Conservation (phyloP, 2,113 vertebrate genomes). For the Ctenomys sociabilis region DNA sequence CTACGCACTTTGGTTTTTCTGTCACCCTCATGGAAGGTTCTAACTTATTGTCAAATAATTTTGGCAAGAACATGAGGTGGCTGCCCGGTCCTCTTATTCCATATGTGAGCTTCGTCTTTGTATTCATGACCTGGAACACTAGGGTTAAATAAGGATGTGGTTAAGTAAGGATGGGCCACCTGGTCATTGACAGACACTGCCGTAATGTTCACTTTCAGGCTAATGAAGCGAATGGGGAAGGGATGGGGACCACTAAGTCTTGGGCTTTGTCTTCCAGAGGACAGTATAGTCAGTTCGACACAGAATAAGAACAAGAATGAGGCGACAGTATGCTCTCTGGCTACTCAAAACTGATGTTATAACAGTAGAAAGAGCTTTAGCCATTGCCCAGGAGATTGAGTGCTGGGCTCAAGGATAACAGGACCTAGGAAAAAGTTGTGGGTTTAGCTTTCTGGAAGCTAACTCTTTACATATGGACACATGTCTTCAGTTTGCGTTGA, state of each 20-base stretch:
- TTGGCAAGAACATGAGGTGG: not conserved
- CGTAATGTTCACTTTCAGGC: not conserved
- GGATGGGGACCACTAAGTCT: not conserved
- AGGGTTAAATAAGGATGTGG: not conserved
- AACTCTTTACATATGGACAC: not conserved
- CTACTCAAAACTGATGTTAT: not conserved
- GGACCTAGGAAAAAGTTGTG: not conserved
- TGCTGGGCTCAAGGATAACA: not conserved
- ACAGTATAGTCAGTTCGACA: not conserved
- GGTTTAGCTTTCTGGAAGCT: not conserved
- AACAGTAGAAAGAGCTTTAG: not conserved
- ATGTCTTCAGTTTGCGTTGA: not conserved
- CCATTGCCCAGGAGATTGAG: not conserved
- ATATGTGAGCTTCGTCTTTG: not conserved
- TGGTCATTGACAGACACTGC: not conserved
- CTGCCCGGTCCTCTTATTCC: not conserved
- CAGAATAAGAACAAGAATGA: not conserved
- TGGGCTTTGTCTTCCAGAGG: not conserved
- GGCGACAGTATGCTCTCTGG: not conserved
- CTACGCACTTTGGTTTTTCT: not conserved
- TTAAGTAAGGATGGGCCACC: not conserved
- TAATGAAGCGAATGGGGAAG: not conserved
- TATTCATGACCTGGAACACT: not conserved
- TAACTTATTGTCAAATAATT: not conserved
- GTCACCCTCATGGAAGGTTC: not conserved